These are phyloP conservation scores for Galerucella pusilla DNA, from an alignment of 2,888 invertebrate species.

Conservation along the genomic window DNA sequence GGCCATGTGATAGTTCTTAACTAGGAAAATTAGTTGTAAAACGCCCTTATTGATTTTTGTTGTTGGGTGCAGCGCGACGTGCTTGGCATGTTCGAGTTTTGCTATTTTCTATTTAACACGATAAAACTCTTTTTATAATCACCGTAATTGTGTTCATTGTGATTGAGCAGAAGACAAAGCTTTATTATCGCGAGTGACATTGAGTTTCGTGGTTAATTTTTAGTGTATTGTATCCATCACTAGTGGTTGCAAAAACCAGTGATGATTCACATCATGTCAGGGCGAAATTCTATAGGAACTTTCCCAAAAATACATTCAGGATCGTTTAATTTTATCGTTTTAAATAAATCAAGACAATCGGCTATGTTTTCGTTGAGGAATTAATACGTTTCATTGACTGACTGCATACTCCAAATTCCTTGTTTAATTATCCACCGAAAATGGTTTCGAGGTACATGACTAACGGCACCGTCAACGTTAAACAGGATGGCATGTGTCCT, in stretches of 20 bases:
- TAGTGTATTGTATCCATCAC: conserved; percentile 34
- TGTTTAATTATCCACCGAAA: conserved; percentile 25
- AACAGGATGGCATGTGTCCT: conserved; percentile 62
- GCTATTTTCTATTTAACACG: conserved; percentile 39
- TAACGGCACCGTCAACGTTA: conserved; percentile 63
- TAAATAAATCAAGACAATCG: conserved; percentile 10
- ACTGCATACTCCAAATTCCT: conserved; percentile 19
- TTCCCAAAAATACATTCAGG: conserved; percentile 24
- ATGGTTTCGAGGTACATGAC: conserved; percentile 64
- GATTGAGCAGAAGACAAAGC: conserved; percentile 33
- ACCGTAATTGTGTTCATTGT: conserved; percentile 51
- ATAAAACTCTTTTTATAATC: conserved; percentile 42
- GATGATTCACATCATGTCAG: conserved; percentile 48
- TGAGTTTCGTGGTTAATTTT: conserved; percentile 47
- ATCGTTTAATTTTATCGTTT: conserved; percentile 18
- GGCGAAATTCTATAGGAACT: conserved; percentile 32
- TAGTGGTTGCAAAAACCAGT: conserved; percentile 48
- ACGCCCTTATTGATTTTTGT: conserved; percentile 67
- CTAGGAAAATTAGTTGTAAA: conserved; percentile 51
- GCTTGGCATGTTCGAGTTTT: conserved; percentile 55
- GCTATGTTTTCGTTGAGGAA: conserved; percentile 32
- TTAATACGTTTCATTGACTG: conserved; percentile 32
- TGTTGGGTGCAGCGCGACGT: conserved; percentile 60
- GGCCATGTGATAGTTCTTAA: conserved; percentile 42
- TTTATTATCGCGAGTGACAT: conserved; percentile 50